Base-by-base conservation (phyloP, 2,113 vertebrate species). In the Mesitornis unicolor region DNA sequence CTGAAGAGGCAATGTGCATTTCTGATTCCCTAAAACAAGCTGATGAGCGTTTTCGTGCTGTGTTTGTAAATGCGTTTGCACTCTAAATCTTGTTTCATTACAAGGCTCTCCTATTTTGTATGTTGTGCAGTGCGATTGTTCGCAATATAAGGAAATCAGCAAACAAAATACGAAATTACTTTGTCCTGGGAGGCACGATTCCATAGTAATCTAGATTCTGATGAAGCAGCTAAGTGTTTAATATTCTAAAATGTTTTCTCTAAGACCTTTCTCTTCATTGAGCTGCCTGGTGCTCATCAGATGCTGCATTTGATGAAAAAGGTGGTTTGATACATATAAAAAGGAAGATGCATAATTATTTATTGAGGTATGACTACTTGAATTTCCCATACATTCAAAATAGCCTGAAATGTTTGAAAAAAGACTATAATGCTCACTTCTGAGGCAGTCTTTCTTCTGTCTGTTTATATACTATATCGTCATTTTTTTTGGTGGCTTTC, bases 291-390 rank as follows among this genome's bases (percentile, higher is more conserved):
- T 51, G 42, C 59, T 77, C 14, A 24, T 87, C 38, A 56, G 29
- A 59, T 81, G 43, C 60, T 85, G 24, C n/a, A 42, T 89, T 82
- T 87, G 14, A 59, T 87, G 47, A 65, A 90, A 84, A 50, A 75
- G 25, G 15, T 38, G 4, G 13, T 78, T 88, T 75, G 31, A 42
- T 74, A 60, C 16, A 86, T 56, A 1, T 19, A 42, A 76, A 9
- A 57, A 42, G 48, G 24, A 47, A 74, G 54, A 38, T 6, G 7
- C 11, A 5, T 12, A 29, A 57, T 67, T 87, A 28, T 31, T 87
- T 77, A 51, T 12, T 45, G 21, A 57, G n/a, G 15, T 84, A 45
- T 47, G 36, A 60, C 80, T 59, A 15, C 35, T 63, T 84, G n/a
- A 67, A 57, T 68, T 68, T 69, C 13, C 28, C 61, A 3, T 71